Conservation (phyloP, 2,888 invertebrate genomes). For the Scrobipalpa atriplicella region DNA sequence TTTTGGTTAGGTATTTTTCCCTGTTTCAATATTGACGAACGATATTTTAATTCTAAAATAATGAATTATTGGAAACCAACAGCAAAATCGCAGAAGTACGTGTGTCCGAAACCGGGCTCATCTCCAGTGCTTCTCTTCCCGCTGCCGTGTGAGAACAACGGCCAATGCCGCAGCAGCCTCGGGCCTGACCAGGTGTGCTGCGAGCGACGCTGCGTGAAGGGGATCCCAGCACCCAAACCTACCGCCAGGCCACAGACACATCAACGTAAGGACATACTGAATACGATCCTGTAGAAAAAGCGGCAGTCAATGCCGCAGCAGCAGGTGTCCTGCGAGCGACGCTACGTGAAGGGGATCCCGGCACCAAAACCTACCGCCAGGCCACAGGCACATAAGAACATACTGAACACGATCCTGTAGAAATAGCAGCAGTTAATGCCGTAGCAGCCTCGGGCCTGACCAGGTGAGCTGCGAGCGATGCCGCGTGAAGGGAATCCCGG, state of each 20-base stretch:
- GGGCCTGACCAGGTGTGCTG: constrained; percentile 78
- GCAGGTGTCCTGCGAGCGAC: constrained; percentile 78
- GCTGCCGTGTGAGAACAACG: constrained; percentile 72
- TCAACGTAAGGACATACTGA: constrained; percentile 65
- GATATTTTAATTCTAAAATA: neutral
- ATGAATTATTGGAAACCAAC: constrained; percentile 30
- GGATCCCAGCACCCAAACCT: constrained; percentile 83
- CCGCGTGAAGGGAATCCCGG: constrained; percentile 84
- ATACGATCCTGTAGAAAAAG: neutral
- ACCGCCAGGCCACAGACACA: constrained; percentile 64
- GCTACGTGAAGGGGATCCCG: constrained; percentile 84
- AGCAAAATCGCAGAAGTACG: constrained; percentile 71
- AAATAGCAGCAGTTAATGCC: constrained; percentile 60
- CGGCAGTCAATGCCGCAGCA: constrained; percentile 66
- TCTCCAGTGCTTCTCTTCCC: constrained; percentile 68
- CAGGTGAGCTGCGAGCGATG: constrained; percentile 79
- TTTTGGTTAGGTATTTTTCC: no score
- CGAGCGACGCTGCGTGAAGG: constrained; percentile 82
- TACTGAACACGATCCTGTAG: neutral
- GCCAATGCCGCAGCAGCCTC: constrained; percentile 70
- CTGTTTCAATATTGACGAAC: no score
- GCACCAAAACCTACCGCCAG: constrained; percentile 79
- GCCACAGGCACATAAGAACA: constrained; percentile 66
- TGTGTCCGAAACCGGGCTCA: constrained; percentile 69
- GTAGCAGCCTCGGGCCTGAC: constrained; percentile 43